Percentiles rank a stretch among this genome's conserved stretches.
These are phyloP conservation scores for Pangasius macronema DNA, from an alignment of 2,797 vertebrate species.

Conservation along the genomic window DNA sequence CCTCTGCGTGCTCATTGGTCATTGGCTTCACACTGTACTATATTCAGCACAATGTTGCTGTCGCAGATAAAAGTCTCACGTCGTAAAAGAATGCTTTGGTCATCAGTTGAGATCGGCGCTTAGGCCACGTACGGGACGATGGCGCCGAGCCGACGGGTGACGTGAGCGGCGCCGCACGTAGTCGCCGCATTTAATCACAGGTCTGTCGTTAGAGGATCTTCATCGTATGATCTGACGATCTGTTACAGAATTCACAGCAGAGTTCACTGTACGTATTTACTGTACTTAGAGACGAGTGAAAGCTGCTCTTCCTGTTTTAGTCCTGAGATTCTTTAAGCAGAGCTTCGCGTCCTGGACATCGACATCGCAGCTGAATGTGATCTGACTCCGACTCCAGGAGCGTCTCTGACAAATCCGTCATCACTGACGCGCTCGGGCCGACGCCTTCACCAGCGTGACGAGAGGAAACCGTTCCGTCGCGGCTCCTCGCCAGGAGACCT, in stretches of 20 bases:
- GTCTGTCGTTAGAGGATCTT: background rate
- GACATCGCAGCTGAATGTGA: slow-evolving; percentile 26
- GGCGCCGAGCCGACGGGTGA: background rate
- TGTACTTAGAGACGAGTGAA: background rate
- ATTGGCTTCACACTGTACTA: background rate
- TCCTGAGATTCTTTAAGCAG: slow-evolving; percentile 3
- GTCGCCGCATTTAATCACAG: background rate
- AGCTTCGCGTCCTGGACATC: slow-evolving; percentile 7
- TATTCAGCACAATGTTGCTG: background rate
- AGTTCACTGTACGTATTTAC: background rate
- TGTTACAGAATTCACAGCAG: background rate
- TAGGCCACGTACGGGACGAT: too few relatives aligned
- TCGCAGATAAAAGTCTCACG: background rate
- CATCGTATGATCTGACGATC: background rate
- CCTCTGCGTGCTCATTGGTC: background rate
- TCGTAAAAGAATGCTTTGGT: too few relatives aligned
- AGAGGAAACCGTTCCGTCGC: background rate
- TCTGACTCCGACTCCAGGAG: slow-evolving; percentile 34
- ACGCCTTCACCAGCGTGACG: slow-evolving; percentile 19
- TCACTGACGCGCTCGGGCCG: slow-evolving; percentile 16
- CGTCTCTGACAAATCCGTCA: slow-evolving; percentile 42
- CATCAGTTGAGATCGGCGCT: too few relatives aligned
- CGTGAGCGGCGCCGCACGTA: background rate
- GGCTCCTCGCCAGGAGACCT: background rate
- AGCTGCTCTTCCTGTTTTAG: background rate